phyloP scores from a whole-genome alignment of 2,113 vertebrate genomes.

The Sterrhoptilus dennistouni region DNA sequence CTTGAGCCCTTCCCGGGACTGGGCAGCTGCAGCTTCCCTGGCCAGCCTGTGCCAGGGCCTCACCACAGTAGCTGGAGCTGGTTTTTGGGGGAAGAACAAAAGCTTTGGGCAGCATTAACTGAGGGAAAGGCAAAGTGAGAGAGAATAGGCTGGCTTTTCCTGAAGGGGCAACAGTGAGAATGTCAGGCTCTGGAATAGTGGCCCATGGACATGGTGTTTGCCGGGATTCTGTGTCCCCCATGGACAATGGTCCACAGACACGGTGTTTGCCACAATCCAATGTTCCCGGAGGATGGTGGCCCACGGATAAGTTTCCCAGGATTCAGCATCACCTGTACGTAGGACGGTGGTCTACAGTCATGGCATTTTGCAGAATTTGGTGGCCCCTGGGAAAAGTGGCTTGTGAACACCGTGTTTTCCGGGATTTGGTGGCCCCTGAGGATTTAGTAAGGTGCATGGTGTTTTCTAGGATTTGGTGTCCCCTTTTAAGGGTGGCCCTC shows the following conservation, averaged over 20 bases:
- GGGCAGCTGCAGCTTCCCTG: not conserved
- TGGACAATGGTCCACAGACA: no score
- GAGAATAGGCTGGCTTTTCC: not conserved
- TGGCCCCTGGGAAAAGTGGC: not conserved
- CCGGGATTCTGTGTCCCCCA: rapidly evolving
- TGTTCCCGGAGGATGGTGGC: not conserved
- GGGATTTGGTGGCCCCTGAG: not conserved
- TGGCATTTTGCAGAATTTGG: not conserved
- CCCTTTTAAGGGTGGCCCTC: no score
- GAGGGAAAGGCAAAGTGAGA: not conserved
- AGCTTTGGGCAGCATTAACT: not conserved
- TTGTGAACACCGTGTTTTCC: rapidly evolving
- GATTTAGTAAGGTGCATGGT: not conserved
- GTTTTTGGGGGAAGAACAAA: not conserved
- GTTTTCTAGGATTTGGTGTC: not conserved
- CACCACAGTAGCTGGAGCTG: not conserved
- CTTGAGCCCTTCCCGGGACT: not conserved
- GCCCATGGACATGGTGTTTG: rapidly evolving
- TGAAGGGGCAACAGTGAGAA: not conserved
- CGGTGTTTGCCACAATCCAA: rapidly evolving
- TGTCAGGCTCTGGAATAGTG: not conserved
- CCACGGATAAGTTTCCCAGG: not conserved
- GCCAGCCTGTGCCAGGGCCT: not conserved
- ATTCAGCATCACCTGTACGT: no score
- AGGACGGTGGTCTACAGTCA: no score